These are phyloP conservation scores for Scaptodrosophila lebanonensis DNA, from an alignment of 1,140 invertebrate species.

Conservation along the genomic window DNA sequence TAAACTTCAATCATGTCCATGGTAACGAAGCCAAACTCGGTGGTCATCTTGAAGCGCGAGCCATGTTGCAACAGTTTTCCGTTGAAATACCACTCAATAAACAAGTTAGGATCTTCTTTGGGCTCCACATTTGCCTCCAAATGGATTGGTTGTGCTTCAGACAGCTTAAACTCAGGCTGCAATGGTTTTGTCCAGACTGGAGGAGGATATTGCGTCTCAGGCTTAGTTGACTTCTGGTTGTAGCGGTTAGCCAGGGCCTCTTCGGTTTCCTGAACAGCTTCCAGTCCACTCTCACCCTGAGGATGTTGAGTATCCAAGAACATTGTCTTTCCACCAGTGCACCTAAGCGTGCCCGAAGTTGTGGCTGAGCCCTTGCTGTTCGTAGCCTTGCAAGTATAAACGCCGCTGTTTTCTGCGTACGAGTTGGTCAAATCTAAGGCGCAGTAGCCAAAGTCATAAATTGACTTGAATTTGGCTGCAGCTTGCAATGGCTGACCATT, in stretches of 20 bases:
- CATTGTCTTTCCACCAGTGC: constrained; percentile 87
- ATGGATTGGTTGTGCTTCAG: constrained; percentile 93
- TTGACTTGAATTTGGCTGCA: constrained; percentile 89
- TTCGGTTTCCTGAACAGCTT: constrained; percentile 91
- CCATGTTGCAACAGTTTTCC: constrained; percentile 91
- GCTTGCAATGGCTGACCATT: constrained; percentile 89
- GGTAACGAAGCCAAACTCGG: constrained; percentile 95
- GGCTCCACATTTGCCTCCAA: constrained; percentile 96
- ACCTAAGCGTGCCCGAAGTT: constrained; percentile 91
- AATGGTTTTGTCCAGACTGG: constrained; percentile 92
- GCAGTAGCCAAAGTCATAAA: constrained; percentile 93
- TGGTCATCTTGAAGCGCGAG: constrained; percentile 90
- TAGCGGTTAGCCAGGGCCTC: constrained; percentile 85
- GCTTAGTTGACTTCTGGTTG: constrained; percentile 81
- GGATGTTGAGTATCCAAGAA: constrained; percentile 93
- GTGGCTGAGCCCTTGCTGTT: constrained; percentile 93
- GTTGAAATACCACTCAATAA: constrained; percentile 96
- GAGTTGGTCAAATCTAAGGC: constrained; percentile 88
- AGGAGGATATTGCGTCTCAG: constrained; percentile 88
- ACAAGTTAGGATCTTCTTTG: constrained; percentile 96
- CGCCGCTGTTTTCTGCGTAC: constrained; percentile 92
- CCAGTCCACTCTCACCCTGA: constrained; percentile 89
- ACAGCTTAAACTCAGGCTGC: constrained; percentile 88
- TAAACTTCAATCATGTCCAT: constrained; percentile 93
- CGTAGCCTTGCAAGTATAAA: constrained; percentile 94